Evolutionary conservation across 2,113 vertebrate species (phyloP), one percentile per base, ranked within the genome.

Genomic region (Origma solitaria): DNA sequence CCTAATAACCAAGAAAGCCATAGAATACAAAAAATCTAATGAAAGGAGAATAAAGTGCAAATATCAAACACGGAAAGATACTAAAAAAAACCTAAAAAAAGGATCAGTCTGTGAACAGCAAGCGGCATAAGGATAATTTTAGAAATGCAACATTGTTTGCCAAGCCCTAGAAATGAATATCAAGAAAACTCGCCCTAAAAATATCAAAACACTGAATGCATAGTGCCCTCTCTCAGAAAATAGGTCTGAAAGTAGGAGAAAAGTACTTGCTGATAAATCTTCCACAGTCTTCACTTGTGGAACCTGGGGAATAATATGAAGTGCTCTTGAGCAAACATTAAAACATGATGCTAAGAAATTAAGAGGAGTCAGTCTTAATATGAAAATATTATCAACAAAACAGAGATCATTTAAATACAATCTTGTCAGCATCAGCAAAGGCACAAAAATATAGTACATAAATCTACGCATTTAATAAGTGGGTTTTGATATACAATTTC

Each of bases 391-490:
- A 69, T 35, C 25, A 78, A 56, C 8, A 85, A 50, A 80, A 22
- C 6, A 57, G 18, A 83, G 10, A 64, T 30, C 0, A 3, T 71
- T 84, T 86, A 56, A 76, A 86, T 38, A 45, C 42, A 73, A 38
- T 40, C 35, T 78, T 64, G 13, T 28, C 24, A 31, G 24, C 9
- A 83, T n/a, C 4, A 66, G 15, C 13, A 75, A 37, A 73, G 37
- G 9, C 8, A 24, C 5, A 86, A 58, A 92, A 73, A 14, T 1
- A 0, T 24, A 35, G n/a, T 15, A 40, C 0, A 1, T 6, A 70
- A 50, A 66, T 66, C 11, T 66, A 15, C 6, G 75, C 3, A n/a
- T 47, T 61, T 50, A 79, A 2, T 11, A 53, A 31, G 5, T 15
- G 3, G 9, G 1, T 86, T 82, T 49, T 10, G 19, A 38, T 50